Base-by-base conservation (phyloP, 1,140 invertebrate species). In the Drosophila ohnishii region DNA sequence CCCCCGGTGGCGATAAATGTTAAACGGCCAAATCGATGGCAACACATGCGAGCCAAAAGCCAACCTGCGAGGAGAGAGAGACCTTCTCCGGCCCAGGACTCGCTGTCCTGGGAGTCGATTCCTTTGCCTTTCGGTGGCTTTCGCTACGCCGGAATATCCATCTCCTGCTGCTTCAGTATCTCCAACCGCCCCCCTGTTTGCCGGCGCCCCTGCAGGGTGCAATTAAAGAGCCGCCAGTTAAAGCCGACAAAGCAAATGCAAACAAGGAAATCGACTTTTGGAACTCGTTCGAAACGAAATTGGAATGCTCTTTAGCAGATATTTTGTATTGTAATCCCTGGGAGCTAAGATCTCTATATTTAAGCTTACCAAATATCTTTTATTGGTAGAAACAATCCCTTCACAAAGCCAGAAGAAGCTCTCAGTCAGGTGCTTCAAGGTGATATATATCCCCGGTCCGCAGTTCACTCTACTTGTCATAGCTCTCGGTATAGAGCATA, bases 21-120 rank as follows among this genome's bases (percentile, higher is more conserved):
- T 86, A 79, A 87, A 87, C 84, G 82, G 82, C 71, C 83, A 86
- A 86, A 86, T 86, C 84, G 83, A 86, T 87, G 82, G 79, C 83
- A 87, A 83, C 82, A 87, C 84, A 87, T 86, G 82, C 83, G 70
- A 71, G 64, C 45, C 44, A 37, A 50, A 60, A 58, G 45, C 78
- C 39, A 74, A 58, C 1, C 16, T 28, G 30, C 1, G 48, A 7
- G 2, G 13, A 5, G 19, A 22, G 22, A 22, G 22, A 35, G 16
- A 14, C 13, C n/a, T 10, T 16, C 25, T 10, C 13, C 19, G 1
- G 9, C 9, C 6, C 8, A 13, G 48, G 65, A 75, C 6, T 56
- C 59, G 37, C 50, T 14, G 42, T 37, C 65, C 35, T 69, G 66
- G 42, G 22, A 71, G 22, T 58, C 61, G 32, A 53, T 58, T 59